Conservation (phyloP, 1,140 invertebrate species). For the Pseudomyrmex dendroicus region DNA sequence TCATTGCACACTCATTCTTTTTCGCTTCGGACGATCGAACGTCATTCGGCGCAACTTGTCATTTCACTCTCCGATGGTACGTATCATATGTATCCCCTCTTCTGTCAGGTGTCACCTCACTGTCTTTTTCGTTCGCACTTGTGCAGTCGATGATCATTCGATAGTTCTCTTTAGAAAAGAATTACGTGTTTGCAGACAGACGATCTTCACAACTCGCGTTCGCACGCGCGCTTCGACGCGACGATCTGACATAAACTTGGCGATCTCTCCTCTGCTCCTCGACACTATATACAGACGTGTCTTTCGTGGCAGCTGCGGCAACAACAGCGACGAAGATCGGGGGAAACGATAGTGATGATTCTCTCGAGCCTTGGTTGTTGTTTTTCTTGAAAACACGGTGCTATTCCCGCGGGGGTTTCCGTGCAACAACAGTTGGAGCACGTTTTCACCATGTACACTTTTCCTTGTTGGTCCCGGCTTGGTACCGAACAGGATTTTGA, state of each 20-base stretch:
- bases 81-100: neutral
- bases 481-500: slow-evolving; percentile 41
- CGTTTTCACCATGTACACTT: slow-evolving; percentile 68
- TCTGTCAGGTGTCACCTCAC: neutral
- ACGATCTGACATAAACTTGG: slow-evolving; percentile 6
- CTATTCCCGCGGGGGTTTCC: slow-evolving; percentile 40
- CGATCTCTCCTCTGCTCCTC: neutral
- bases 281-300: slow-evolving; percentile 34
- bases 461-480: slow-evolving; percentile 53
- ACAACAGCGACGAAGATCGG: neutral
- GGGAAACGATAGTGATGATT: slow-evolving; percentile 35
- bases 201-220: neutral
- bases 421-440: slow-evolving; percentile 22
- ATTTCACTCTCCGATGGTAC: too few relatives aligned
- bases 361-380: slow-evolving; percentile 41
- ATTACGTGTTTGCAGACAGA: too few relatives aligned
- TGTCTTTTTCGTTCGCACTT: neutral
- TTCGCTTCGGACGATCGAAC: neutral
- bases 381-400: slow-evolving; percentile 39
- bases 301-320: slow-evolving; percentile 11
- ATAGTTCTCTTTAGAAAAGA: neutral
- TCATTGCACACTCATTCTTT: neutral
- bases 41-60: too few relatives aligned
- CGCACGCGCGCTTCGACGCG: neutral
- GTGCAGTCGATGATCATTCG: slow-evolving; percentile 9